Evolutionary conservation across 2,797 vertebrate genomes (phyloP).

Genomic region (Chelidonichthys spinosus): DNA sequence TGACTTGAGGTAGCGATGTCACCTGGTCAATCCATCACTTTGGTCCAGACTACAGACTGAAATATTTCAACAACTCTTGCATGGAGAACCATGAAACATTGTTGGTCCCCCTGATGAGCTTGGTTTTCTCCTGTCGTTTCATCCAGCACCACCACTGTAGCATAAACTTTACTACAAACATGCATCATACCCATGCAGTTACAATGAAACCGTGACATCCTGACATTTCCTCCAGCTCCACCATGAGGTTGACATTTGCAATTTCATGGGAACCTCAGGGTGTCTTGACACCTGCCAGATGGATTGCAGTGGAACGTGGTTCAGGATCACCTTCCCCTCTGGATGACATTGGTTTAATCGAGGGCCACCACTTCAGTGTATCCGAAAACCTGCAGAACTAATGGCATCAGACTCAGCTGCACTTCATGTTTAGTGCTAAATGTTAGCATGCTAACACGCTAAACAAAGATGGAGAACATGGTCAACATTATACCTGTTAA

Average conservation of each 20-base stretch:
- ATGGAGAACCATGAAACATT: background rate
- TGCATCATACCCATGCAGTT: background rate
- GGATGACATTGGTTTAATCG: background rate
- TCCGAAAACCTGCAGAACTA: background rate
- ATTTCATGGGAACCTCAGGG: background rate
- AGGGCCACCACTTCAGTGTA: background rate
- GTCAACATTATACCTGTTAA: background rate
- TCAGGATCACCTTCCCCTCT: background rate
- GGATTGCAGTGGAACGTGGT: background rate
- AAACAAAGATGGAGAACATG: background rate
- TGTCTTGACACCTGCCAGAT: background rate
- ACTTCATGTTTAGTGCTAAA: background rate
- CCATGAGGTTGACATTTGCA: constrained; percentile 2
- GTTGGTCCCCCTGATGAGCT: background rate
- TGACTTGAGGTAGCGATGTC: background rate
- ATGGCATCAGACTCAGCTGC: background rate
- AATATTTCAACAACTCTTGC: background rate
- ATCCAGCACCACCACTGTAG: background rate
- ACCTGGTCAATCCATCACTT: background rate
- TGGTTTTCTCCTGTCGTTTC: constrained; percentile 5
- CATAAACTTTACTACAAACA: constrained; percentile 3
- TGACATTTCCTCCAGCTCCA: background rate
- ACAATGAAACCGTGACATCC: background rate
- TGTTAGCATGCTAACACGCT: background rate
- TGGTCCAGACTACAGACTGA: background rate